A percentile compares a stretch with the other conserved stretches of the same genome.
Conservation (phyloP, 2,888 invertebrate species). For the Ochlodes sylvanus region DNA sequence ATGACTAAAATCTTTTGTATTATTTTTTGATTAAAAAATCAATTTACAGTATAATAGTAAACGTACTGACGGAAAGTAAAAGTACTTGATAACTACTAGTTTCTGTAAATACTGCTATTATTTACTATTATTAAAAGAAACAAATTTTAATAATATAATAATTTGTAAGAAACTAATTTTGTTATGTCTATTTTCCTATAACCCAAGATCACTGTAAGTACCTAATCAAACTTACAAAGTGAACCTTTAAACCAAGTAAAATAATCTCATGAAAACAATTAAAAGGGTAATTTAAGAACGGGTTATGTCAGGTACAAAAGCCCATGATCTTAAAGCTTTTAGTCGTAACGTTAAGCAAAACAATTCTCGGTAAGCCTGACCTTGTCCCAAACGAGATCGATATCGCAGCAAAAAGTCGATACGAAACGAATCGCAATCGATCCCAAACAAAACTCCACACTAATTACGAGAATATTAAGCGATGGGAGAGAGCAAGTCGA, state of each 20-base stretch:
- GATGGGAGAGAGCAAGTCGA: conserved; percentile 73
- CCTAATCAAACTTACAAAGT: too few species aligned
- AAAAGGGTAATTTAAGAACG: background rate
- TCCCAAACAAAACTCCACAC: conserved; percentile 67
- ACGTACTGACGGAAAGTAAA: too few species aligned
- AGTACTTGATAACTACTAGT: too few species aligned
- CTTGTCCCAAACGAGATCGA: conserved; percentile 46
- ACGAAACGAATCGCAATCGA: conserved; percentile 62
- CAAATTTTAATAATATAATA: too few species aligned
- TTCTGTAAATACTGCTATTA: too few species aligned
- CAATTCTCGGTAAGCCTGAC: conserved; percentile 25
- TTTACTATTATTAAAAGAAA: too few species aligned
- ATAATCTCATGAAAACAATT: background rate
- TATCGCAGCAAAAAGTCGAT: conserved; percentile 55
- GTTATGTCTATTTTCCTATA: too few species aligned
- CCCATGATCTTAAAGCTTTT: conserved; percentile 13
- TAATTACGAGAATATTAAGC: conserved; percentile 71
- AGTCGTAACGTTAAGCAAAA: conserved; percentile 22
- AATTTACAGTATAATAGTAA: too few species aligned
- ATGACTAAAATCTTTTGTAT: too few species aligned
- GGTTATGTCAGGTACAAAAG: conserved; percentile 2
- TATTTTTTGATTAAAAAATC: too few species aligned
- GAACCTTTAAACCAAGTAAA: background rate
- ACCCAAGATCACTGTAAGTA: too few species aligned
- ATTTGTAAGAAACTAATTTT: too few species aligned